phyloP scores from a whole-genome alignment of 2,888 invertebrate species.

The Germaria angustata region DNA sequence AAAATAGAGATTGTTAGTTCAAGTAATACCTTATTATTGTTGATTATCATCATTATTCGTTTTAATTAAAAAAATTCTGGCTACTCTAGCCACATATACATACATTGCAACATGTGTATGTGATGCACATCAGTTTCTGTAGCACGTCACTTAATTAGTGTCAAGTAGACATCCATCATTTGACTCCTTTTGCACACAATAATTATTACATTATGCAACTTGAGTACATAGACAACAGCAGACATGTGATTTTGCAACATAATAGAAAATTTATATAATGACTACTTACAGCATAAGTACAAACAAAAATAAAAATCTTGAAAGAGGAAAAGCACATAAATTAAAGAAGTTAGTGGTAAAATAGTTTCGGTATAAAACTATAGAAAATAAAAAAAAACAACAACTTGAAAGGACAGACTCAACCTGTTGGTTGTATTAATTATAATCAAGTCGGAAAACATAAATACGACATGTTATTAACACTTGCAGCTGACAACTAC shows the following conservation, averaged over 20 bases:
- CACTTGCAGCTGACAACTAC: conserved; percentile 28
- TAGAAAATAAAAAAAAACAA: background rate
- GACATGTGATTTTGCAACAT: conserved; percentile 60
- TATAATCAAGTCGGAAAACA: conserved; percentile 57
- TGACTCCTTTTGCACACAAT: conserved; percentile 43
- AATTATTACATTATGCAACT: conserved; percentile 68
- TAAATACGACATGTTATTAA: conserved; percentile 67
- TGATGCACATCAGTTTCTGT: conserved; percentile 11
- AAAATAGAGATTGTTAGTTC: no score
- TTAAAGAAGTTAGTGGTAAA: background rate
- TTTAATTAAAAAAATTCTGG: background rate
- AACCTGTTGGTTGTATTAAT: conserved; percentile 43
- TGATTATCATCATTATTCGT: no score
- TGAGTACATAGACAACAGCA: conserved; percentile 53
- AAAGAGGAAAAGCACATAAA: background rate
- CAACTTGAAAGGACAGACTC: conserved; percentile 7
- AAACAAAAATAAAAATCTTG: conserved; percentile 25
- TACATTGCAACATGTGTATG: background rate
- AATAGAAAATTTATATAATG: conserved; percentile 53
- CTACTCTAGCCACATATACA: background rate
- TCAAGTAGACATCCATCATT: conserved; percentile 71
- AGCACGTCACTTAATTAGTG: conserved; percentile 76
- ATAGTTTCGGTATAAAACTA: background rate
- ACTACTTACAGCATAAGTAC: conserved; percentile 43
- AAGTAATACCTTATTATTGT: background rate